Evolutionary conservation across 2,888 invertebrate genomes (phyloP).

Genomic region (Nephrotoma appendiculata): DNA sequence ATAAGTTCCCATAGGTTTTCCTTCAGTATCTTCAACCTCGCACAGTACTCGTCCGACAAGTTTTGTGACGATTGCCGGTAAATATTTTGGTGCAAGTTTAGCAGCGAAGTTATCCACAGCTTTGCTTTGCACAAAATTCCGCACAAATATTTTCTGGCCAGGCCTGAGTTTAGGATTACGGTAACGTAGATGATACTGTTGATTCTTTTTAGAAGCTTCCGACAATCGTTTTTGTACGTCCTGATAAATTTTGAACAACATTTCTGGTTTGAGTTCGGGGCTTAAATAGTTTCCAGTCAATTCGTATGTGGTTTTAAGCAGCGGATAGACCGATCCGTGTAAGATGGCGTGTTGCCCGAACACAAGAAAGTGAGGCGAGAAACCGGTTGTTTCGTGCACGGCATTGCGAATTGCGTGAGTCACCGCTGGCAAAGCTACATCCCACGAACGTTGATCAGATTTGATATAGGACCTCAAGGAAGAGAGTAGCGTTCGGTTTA

Average conservation of each 20-base stretch:
- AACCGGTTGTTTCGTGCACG: no score
- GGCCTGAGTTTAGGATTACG: not conserved
- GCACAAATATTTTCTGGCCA: not conserved
- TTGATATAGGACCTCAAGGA: not conserved
- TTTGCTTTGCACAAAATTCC: not conserved
- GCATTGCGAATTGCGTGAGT: not conserved
- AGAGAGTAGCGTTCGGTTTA: not conserved
- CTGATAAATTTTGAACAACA: no score
- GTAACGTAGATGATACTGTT: not conserved
- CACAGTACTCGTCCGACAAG: not conserved
- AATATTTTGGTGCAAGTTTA: not conserved
- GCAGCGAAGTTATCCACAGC: not conserved
- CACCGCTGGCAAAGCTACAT: not conserved
- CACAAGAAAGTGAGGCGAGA: not conserved
- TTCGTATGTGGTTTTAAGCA: not conserved
- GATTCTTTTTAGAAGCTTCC: not conserved
- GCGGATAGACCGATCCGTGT: not conserved
- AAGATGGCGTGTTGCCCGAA: not conserved
- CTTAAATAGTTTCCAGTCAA: no score
- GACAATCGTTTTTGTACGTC: no score
- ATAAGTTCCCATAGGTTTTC: not conserved
- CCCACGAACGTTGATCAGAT: not conserved
- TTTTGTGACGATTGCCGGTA: not conserved
- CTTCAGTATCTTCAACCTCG: no score
- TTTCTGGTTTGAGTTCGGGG: no score